Base-by-base conservation (phyloP, 2,888 invertebrate species). In the Rhopalosiphum nymphaeae region DNA sequence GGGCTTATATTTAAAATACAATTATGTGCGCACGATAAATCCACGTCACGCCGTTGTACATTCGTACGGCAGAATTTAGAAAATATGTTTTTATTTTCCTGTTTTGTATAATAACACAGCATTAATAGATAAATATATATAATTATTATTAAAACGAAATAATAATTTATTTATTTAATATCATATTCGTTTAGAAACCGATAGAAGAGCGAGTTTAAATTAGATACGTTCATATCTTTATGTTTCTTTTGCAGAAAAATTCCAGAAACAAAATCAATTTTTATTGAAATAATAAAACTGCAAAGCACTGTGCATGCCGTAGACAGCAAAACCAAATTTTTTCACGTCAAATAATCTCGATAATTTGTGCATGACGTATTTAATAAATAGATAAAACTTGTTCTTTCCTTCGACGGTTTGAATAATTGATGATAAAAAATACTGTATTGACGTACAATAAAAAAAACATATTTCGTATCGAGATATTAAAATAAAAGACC, bases 111-210 rank as follows among this genome's bases (percentile, higher is more conserved):
- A 78, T 36, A 36, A 67, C 36, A 21, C 21, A n/a, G n/a, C 21
- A 36, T 36, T 78, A 21, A 78, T 78, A 42, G 21, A 7, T 78
- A 42, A 7, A 36, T 36, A 78, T 11, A 78, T 36, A 78, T 42
- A n/a, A 78, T 36, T 46, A 78, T 21, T 36, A 78, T 78, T 78
- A 36, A 9, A 78, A 21, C 21, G 78, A 78, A 78, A 78, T 21
- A 78, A 21, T 78, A 78, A 78, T 78, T 78, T 78, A 78, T 78
- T 78, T 78, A 78, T 78, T 78, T 36, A 78, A 9, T 78, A 78
- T 36, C 78, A 9, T 78, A 78, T 78, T 36, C 21, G 36, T 21
- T 78, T 42, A 78, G 78, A 78, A 78, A 78, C 21, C 78, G 36
- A 36, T 78, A 25, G 36, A 78, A 78, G 36, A 9, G 36, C 36